Conservation (phyloP, 2,113 vertebrate genomes). For the Bufo gargarizans region DNA sequence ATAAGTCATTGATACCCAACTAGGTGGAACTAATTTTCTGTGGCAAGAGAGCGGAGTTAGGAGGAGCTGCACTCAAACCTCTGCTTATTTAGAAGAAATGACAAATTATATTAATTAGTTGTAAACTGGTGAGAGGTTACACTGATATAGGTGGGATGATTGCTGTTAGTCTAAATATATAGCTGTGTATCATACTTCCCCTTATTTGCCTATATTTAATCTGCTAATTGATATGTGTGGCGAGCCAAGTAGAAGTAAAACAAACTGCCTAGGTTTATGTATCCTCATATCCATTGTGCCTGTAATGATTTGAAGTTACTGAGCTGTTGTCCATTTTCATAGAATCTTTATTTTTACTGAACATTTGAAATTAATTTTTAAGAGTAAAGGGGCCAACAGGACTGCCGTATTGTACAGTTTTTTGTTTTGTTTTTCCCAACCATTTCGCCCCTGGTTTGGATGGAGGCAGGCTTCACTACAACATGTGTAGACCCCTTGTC, state of each 20-base stretch:
- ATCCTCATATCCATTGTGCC: neutral
- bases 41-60: constrained; percentile 82
- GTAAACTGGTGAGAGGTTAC: constrained; percentile 59
- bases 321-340: no score
- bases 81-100: constrained; percentile 75
- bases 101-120: constrained; percentile 72
- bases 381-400: no score
- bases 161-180: constrained; percentile 17
- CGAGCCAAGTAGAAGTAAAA: neutral
- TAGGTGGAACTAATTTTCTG: constrained; percentile 93
- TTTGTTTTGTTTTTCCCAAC: no score
- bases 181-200: neutral
- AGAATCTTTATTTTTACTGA: no score
- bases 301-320: neutral
- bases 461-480: no score
- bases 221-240: constrained; percentile 24
- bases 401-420: no score
- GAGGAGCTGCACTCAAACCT: constrained; percentile 77
- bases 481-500: no score
- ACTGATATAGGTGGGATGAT: constrained; percentile 12
- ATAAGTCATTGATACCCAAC: constrained; percentile 88
- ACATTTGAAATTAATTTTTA: no score
- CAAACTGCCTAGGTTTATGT: neutral
- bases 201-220: neutral
- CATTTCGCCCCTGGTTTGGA: no score